Percentiles rank a stretch among this genome's conserved stretches.
These are phyloP conservation scores for Reticulitermes lucifugus DNA, from an alignment of 2,888 invertebrate species.

Conservation along the genomic window DNA sequence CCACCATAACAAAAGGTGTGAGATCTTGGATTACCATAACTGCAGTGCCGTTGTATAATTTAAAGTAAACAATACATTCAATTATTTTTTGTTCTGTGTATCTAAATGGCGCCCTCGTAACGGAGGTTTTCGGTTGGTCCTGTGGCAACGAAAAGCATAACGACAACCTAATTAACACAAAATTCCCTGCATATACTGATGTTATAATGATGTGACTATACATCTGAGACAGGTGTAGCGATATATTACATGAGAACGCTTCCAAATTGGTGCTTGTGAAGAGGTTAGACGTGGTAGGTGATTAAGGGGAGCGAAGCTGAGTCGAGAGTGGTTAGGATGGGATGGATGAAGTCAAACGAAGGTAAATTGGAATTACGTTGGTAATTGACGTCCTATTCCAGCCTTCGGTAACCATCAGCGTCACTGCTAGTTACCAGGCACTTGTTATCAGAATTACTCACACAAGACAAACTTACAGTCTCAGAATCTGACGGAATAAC, in stretches of 20 bases:
- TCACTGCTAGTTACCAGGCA: constrained; percentile 5
- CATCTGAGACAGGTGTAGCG: neutral
- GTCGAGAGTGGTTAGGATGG: neutral
- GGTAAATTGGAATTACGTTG: constrained; percentile 29
- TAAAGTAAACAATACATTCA: too few relatives aligned
- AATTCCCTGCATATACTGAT: too few relatives aligned
- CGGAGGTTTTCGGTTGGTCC: too few relatives aligned
- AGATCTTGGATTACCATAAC: too few relatives aligned
- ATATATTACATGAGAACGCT: neutral
- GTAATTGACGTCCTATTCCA: constrained; percentile 31
- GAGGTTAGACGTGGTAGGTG: constrained; percentile 18
- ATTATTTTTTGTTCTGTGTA: too few relatives aligned
- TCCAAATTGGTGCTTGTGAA: constrained; percentile 9
- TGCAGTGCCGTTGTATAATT: too few relatives aligned
- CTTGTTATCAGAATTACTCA: neutral
- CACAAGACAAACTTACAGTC: neutral
- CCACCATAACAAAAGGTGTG: too few relatives aligned
- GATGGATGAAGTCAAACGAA: constrained; percentile 16
- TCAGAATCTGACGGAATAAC: neutral
- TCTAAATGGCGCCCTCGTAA: too few relatives aligned
- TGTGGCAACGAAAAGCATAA: too few relatives aligned
- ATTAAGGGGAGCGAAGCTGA: neutral
- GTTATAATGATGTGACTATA: neutral
- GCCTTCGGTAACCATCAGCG: neutral
- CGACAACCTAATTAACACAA: too few relatives aligned